A percentile compares a stretch with the other conserved stretches of the same genome.
Conservation (phyloP, 2,113 vertebrate species). For the Prietella phreatophila region DNA sequence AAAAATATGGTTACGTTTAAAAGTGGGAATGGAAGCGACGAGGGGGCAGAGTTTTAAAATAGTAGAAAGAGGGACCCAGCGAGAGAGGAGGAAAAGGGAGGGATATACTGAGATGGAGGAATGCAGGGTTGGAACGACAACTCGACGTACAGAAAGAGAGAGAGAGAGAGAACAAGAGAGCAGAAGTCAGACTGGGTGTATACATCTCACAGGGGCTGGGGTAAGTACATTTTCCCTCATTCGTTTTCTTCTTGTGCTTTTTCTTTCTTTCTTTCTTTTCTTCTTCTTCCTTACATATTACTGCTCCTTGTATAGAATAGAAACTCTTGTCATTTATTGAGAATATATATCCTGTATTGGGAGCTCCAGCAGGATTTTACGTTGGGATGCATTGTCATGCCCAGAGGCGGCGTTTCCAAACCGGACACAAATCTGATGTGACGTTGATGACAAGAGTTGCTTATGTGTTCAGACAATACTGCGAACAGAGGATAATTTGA, state of each 20-base stretch:
- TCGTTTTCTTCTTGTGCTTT: background rate
- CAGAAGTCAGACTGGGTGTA: constrained; percentile 60
- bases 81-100: constrained; percentile 16
- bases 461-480: constrained; percentile 59
- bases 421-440: constrained; percentile 60
- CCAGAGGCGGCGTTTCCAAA: constrained; percentile 51
- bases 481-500: constrained; percentile 58
- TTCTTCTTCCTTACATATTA: constrained; percentile 4
- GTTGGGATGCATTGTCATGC: constrained; percentile 55
- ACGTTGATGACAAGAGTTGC: constrained; percentile 67
- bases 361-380: constrained; percentile 26
- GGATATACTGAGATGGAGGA: constrained; percentile 50
- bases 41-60: constrained; percentile 53
- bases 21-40: constrained; percentile 40
- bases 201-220: constrained; percentile 42
- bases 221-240: constrained; percentile 46
- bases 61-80: constrained; percentile 42
- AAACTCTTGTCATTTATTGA: constrained; percentile 22
- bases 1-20: constrained; percentile 38
- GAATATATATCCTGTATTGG: constrained; percentile 17
- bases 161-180: constrained; percentile 46
- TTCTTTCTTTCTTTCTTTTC: background rate
- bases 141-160: constrained; percentile 46
- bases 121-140: constrained; percentile 50
- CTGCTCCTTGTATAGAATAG: constrained; percentile 7